These are phyloP conservation scores for Conchocele bisecta DNA, from an alignment of 2,888 invertebrate species.

Conservation along the genomic window DNA sequence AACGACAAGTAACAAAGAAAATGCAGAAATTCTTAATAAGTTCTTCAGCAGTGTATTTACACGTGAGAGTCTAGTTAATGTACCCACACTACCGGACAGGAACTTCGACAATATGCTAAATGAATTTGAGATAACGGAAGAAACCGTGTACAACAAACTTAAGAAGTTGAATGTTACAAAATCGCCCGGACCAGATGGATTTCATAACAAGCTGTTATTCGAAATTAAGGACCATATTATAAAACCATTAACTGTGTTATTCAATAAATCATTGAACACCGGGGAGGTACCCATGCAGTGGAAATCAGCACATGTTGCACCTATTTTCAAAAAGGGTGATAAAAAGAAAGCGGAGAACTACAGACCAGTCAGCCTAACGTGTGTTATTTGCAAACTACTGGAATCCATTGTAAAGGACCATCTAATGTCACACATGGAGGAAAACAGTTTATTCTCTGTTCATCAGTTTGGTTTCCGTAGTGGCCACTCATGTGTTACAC, in stretches of 20 bases:
- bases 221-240: neutral
- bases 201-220: neutral
- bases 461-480: constrained; percentile 15
- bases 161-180: neutral
- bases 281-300: constrained; percentile 2
- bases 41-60: neutral
- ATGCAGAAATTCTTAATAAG: neutral
- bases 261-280: constrained; percentile 3
- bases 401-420: constrained; percentile 7
- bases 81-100: neutral
- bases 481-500: neutral
- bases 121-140: neutral
- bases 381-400: constrained; percentile 1
- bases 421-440: constrained; percentile 15
- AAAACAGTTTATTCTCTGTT: neutral
- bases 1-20: neutral
- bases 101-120: neutral
- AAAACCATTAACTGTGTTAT: neutral
- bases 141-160: too few species aligned
- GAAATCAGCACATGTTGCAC: neutral
- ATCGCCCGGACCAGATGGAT: neutral
- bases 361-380: neutral
- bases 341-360: constrained; percentile 14
- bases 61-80: neutral
- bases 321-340: constrained; percentile 7